These are phyloP conservation scores for Electrophaes corylata DNA, from an alignment of 2,888 invertebrate species.

Conservation along the genomic window DNA sequence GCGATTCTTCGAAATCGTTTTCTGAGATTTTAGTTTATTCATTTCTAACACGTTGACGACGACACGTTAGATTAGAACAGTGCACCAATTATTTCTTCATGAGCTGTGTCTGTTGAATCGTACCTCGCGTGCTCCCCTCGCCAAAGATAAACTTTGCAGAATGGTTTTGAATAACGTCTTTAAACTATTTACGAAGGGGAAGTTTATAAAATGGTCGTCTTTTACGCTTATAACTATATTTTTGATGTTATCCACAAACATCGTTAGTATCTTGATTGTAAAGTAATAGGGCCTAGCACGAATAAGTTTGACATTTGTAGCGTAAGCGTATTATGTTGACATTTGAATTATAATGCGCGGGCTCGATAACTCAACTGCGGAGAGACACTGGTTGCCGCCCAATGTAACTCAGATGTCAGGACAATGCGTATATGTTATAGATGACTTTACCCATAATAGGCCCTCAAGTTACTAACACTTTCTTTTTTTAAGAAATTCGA, in stretches of 20 bases:
- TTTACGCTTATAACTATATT: constrained; percentile 2
- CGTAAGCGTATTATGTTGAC: no score
- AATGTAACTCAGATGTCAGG: no score
- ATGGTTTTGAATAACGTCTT: constrained; percentile 30
- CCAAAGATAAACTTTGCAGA: constrained; percentile 17
- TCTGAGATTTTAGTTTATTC: not conserved
- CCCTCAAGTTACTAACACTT: not conserved
- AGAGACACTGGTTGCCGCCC: no score
- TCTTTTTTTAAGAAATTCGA: not conserved
- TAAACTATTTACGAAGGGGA: constrained; percentile 25
- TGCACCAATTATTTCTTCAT: constrained; percentile 8
- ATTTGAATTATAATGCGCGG: no score
- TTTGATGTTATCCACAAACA: constrained; percentile 11
- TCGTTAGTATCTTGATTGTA: constrained; percentile 16
- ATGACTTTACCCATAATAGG: no score
- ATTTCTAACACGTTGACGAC: not conserved
- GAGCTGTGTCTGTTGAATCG: constrained; percentile 14
- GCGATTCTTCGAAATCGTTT: not conserved
- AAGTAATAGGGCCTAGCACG: no score
- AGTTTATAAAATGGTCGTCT: not conserved
- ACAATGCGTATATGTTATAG: no score
- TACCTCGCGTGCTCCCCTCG: constrained; percentile 21
- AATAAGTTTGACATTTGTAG: no score
- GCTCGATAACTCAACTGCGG: no score
- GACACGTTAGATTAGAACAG: not conserved